These are phyloP conservation scores for Hartigia nigra DNA, from an alignment of 2,888 invertebrate genomes.

Conservation along the genomic window DNA sequence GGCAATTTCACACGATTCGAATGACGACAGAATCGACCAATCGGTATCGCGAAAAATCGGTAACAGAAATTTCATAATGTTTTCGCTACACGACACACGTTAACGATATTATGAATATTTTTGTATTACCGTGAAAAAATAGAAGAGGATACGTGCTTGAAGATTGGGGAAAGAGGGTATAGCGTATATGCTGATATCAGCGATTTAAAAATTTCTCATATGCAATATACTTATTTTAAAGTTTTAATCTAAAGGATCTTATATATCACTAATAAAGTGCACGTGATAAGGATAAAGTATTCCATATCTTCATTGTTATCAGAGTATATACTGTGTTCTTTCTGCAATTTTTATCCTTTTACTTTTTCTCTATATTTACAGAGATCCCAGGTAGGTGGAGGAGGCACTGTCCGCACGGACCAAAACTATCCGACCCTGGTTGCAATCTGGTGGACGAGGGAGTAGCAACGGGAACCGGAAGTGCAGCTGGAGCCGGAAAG, in stretches of 20 bases:
- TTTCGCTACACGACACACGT: too few species aligned
- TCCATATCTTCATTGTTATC: not conserved
- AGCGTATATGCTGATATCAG: not conserved
- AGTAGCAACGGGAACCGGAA: constrained; percentile 37
- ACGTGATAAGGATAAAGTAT: not conserved
- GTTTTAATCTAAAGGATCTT: not conserved
- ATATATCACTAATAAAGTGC: not conserved
- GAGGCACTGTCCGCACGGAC: constrained; percentile 56
- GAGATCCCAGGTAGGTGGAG: constrained; percentile 61
- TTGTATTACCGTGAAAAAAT: too few species aligned
- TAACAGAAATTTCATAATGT: too few species aligned
- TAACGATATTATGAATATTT: too few species aligned
- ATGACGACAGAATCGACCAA: too few species aligned
- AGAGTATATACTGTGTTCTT: not conserved
- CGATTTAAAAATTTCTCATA: not conserved
- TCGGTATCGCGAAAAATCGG: too few species aligned
- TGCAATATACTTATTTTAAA: not conserved
- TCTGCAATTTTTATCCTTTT: not conserved
- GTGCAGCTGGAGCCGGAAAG: constrained; percentile 46
- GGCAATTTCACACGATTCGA: too few species aligned
- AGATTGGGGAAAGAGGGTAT: not conserved
- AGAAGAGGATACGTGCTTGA: not conserved
- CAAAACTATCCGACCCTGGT: constrained; percentile 54
- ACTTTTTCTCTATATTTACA: constrained; percentile 31
- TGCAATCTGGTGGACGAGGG: constrained; percentile 61